Evolutionary conservation across 2,113 vertebrate species (phyloP).

Genomic region (Azemiops feae): DNA sequence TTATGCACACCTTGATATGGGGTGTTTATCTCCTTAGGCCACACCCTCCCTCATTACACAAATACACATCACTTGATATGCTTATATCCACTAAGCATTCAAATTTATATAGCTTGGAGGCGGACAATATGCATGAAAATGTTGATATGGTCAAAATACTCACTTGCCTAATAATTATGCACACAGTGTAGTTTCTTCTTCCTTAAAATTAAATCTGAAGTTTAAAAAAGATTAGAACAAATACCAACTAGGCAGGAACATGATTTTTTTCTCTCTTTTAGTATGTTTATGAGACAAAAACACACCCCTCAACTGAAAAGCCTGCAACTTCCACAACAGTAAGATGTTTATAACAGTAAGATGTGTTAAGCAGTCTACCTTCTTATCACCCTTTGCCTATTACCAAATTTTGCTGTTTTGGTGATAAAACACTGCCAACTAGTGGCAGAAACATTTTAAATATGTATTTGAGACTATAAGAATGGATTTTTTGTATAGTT

Average conservation of each 20-base stretch:
- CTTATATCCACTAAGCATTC: too few relatives aligned
- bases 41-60: too few relatives aligned
- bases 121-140: too few relatives aligned
- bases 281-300: background rate
- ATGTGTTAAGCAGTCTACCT: background rate
- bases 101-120: too few relatives aligned
- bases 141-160: too few relatives aligned
- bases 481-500: background rate
- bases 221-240: background rate
- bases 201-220: background rate
- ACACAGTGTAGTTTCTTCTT: background rate
- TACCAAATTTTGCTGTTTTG: conserved; percentile 6
- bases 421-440: conserved; percentile 56
- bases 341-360: background rate
- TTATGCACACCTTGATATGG: too few relatives aligned
- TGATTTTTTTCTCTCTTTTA: background rate
- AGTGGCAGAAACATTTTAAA: conserved; percentile 42
- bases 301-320: background rate
- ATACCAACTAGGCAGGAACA: background rate
- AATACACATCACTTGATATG: too few relatives aligned
- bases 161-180: too few relatives aligned
- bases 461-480: background rate
- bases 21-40: too few relatives aligned
- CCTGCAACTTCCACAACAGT: background rate
- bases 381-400: background rate